Evolutionary conservation across 2,888 invertebrate genomes (phyloP).

Genomic region (Zootermopsis nevadensis): DNA sequence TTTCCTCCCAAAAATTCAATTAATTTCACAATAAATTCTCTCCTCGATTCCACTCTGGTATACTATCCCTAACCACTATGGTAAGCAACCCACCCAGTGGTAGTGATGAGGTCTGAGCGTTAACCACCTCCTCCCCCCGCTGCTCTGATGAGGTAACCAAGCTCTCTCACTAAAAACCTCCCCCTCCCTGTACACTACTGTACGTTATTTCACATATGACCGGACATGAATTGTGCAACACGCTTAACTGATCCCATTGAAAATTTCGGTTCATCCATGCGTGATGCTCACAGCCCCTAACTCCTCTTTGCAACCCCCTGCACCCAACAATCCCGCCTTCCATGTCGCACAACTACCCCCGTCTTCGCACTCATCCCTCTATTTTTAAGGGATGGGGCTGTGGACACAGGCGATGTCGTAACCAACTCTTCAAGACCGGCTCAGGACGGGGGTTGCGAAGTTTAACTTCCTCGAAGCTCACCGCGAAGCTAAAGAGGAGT

Average conservation of each 20-base stretch:
- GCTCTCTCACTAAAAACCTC: slow-evolving; percentile 38
- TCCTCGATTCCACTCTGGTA: slow-evolving; percentile 45
- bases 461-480: background rate
- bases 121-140: slow-evolving; percentile 6
- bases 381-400: slow-evolving; percentile 12
- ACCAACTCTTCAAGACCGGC: slow-evolving; percentile 2
- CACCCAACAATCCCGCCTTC: slow-evolving; percentile 33
- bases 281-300: slow-evolving; percentile 46
- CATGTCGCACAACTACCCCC: slow-evolving; percentile 31
- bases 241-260: slow-evolving; percentile 74
- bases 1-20: slow-evolving; percentile 52
- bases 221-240: slow-evolving; percentile 73
- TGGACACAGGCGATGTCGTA: background rate
- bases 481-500: background rate
- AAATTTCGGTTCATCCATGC: slow-evolving; percentile 54
- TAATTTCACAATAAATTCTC: slow-evolving; percentile 53
- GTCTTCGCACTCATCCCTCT: slow-evolving; percentile 37
- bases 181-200: slow-evolving; percentile 48
- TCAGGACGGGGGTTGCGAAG: background rate
- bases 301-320: slow-evolving; percentile 35
- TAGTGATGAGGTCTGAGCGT: slow-evolving; percentile 40
- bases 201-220: slow-evolving; percentile 72
- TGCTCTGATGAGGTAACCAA: slow-evolving; percentile 37
- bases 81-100: slow-evolving; percentile 16
- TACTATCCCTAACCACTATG: slow-evolving; percentile 36